Base-by-base conservation (phyloP, 1,140 invertebrate genomes). In the Drosophila nannoptera region DNA sequence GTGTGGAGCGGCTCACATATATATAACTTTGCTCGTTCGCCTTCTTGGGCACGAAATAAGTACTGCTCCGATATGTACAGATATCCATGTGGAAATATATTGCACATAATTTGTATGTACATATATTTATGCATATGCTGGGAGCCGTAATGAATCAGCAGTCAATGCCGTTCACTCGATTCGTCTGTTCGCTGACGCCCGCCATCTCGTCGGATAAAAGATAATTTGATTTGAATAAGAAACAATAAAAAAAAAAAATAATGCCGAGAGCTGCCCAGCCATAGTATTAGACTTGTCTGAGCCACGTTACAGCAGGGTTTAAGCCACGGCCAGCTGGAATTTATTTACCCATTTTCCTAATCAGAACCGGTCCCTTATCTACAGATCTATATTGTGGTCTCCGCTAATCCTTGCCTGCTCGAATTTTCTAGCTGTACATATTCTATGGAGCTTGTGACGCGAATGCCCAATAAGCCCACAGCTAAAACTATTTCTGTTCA, bases 301-400 rank as follows among this genome's bases (percentile, higher is more conserved):
- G 64, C 53, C 60, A 55, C 66, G 22, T 22, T 22, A 3, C 3
- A 22, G 22, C n/a, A n/a, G n/a, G n/a, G n/a, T n/a, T n/a, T n/a
- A 22, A 3, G 22, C 22, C 62, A 68, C 61, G 56, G 63, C 67
- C 73, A 64, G 63, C 66, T 73, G 62, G 35, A 73, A 58, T 62
- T 83, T 59, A 16, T 45, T 69, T 73, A 55, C 49, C 71, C 22
- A 22, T 77, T 77, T 63, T 50, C 59, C 73, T 74, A 61, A 68
- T 14, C 29, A 36, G 36, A 78, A 84, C 80, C 81, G 80, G 80
- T 86, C 72, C 56, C 69, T 72, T 84, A 84, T 83, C 76, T 22
- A 54, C 33, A 59, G 69, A 84, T 84, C 73, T 84, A 48, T 56
- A 64, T 60, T 75, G 58, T 42, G 38, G 52, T 68, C 56, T 58